Base-by-base conservation (phyloP, 2,888 invertebrate genomes). In the Allacma fusca region DNA sequence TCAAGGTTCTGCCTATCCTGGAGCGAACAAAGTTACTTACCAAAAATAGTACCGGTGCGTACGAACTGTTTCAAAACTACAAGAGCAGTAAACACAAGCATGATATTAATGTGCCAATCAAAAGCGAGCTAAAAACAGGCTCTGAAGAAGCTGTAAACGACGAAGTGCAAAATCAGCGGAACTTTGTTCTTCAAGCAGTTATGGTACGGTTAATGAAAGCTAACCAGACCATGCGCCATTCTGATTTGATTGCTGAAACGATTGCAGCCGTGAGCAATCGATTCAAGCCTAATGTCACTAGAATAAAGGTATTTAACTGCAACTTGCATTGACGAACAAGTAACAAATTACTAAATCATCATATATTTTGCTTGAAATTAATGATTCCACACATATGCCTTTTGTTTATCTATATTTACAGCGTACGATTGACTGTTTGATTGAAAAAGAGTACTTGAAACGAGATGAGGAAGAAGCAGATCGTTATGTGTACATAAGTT, bases 131-230 rank as follows among this genome's bases (percentile, higher is more conserved):
- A 23, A 59, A 62, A 34, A 26, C 71, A 16, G 72, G 57, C n/a
- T n/a, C 34, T 1, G 72, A 72, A 21, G 67, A 67, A 21, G 59
- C 59, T 16, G 72, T 72, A 1, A 29, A 72, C 28, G 72, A 72
- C 19, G 72, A 72, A 12, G 72, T 72, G 0, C 72, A 72, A 23
- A 72, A 21, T 34, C 59, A 59, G 26, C 59, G 72, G 1, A 59
- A 72, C 4, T 72, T 57, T 12, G 34, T 72, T 2, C 62, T 72
- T 2, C 72, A 72, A 21, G 72, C 72, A 0, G 57, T 72, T 9
- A 72, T 72, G 62, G 72, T 72, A n/a, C 72, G 72, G 21, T 26
- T 72, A 13, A 72, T 72, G 72, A 72, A 72, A 29, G 72, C 72
- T 9, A 72, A 62, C 34, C 72, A 72, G 40, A 62, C 26, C 16